Conservation (phyloP, 1,140 invertebrate species). For the Wiebesia pumilae region DNA sequence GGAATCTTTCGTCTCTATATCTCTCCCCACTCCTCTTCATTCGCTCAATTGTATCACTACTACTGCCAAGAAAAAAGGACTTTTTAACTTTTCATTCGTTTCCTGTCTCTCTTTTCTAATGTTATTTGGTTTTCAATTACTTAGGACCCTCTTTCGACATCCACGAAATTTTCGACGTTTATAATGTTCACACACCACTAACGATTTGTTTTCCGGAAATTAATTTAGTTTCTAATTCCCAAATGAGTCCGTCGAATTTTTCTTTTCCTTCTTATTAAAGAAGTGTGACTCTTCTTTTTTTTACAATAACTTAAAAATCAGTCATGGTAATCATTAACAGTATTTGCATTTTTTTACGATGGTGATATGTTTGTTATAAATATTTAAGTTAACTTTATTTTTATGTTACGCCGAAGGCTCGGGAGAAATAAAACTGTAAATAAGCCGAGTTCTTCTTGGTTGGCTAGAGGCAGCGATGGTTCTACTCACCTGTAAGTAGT, state of each 20-base stretch:
- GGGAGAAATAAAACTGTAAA: no score
- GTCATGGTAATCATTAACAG: neutral
- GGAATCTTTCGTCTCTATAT: neutral
- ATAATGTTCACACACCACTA: slow-evolving; percentile 1
- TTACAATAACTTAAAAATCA: neutral
- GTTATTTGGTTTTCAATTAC: slow-evolving; percentile 36
- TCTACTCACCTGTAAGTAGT: no score
- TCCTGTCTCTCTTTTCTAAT: slow-evolving; percentile 9
- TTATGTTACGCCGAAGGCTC: no score
- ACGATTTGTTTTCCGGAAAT: slow-evolving; percentile 4
- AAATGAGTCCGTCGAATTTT: neutral
- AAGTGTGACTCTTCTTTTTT: neutral
- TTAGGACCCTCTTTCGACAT: neutral
- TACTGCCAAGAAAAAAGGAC: neutral
- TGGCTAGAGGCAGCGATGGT: no score
- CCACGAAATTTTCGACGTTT: slow-evolving; percentile 8
- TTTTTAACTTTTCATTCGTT: neutral
- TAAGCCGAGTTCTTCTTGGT: no score
- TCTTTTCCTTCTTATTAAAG: neutral
- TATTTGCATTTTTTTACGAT: neutral
- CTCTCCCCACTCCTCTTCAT: neutral
- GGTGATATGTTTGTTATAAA: no score
- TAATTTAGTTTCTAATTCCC: slow-evolving; percentile 21
- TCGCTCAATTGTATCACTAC: no score
- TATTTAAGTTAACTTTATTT: no score